Percentiles rank a stretch among this genome's conserved stretches.
Conservation (phyloP, 2,888 invertebrate species). For the Parascotia fuliginaria region DNA sequence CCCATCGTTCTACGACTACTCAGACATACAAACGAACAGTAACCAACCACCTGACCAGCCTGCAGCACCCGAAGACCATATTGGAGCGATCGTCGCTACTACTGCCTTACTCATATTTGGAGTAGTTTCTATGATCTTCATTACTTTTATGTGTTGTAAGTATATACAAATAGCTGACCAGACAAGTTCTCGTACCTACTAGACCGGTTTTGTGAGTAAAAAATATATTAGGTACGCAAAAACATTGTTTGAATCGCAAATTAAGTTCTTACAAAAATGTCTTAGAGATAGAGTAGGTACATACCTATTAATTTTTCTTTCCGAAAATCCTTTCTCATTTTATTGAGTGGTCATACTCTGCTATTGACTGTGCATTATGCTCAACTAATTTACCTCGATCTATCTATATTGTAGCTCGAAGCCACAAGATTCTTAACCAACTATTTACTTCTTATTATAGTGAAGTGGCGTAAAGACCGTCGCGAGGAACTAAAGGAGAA, state of each 20-base stretch:
- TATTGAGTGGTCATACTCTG: too few species aligned
- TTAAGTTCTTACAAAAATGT: too few species aligned
- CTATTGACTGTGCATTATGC: too few species aligned
- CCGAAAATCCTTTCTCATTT: too few species aligned
- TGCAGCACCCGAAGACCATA: slow-evolving; percentile 48
- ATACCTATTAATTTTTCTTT: too few species aligned
- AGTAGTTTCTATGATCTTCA: slow-evolving; percentile 44
- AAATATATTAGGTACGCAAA: too few species aligned
- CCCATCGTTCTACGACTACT: slow-evolving; percentile 72
- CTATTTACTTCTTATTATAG: slow-evolving; percentile 31
- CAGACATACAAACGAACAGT: slow-evolving; percentile 53
- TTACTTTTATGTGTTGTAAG: slow-evolving; percentile 57
- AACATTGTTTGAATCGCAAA: too few species aligned
- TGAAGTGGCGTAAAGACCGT: slow-evolving; percentile 50
- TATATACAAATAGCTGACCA: neutral
- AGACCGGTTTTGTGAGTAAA: too few species aligned
- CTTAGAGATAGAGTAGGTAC: too few species aligned
- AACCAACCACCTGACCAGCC: slow-evolving; percentile 52
- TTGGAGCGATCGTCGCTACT: slow-evolving; percentile 54
- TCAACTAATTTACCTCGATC: too few species aligned
- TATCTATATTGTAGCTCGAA: too few species aligned
- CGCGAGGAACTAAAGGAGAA: slow-evolving; percentile 69
- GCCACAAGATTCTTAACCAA: neutral
- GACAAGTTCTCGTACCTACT: too few species aligned
- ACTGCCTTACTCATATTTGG: slow-evolving; percentile 49